Conservation (phyloP, 2,888 invertebrate genomes). For the Dioctria rufipes region DNA sequence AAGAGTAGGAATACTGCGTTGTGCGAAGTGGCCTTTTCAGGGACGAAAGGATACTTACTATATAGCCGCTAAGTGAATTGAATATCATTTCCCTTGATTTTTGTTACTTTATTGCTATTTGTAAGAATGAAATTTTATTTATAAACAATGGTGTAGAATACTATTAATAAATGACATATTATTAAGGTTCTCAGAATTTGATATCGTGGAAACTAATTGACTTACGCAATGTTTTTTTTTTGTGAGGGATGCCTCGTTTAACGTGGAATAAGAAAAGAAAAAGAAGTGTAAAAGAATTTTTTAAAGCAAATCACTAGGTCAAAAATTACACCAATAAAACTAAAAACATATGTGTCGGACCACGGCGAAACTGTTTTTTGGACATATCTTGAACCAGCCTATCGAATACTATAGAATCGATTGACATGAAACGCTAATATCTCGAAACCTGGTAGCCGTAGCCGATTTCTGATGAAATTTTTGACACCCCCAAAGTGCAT, state of each 20-base stretch:
- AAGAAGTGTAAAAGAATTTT: background rate
- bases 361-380: too few species aligned
- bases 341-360: too few species aligned
- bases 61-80: constrained; percentile 49
- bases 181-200: background rate
- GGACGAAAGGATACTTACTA: background rate
- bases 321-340: too few species aligned
- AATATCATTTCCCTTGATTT: constrained; percentile 34
- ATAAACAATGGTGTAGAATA: constrained; percentile 45
- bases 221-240: background rate
- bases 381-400: too few species aligned
- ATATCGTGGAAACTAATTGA: background rate
- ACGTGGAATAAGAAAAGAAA: background rate
- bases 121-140: constrained; percentile 46
- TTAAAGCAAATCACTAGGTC: too few species aligned
- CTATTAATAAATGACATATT: constrained; percentile 51
- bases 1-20: constrained; percentile 23
- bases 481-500: too few species aligned
- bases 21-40: constrained; percentile 48
- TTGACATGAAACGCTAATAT: background rate
- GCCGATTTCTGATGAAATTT: too few species aligned
- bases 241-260: background rate
- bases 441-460: too few species aligned
- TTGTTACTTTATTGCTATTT: constrained; percentile 48
- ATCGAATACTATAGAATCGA: too few species aligned